Base-by-base conservation (phyloP, 2,797 vertebrate genomes). In the Eulemur rubriventer region DNA sequence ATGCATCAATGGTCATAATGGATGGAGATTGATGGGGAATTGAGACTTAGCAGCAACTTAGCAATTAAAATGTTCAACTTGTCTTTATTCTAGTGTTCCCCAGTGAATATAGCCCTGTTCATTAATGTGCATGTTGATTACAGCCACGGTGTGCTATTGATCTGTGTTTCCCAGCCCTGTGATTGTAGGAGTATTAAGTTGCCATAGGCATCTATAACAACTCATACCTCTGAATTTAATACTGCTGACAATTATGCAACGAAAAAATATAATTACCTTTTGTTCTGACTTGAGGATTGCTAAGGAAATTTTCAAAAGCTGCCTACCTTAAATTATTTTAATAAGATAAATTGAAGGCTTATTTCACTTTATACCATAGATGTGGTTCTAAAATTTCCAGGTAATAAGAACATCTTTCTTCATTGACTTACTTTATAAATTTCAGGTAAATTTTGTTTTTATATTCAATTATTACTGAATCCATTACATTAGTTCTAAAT, bases 61-160 rank as follows among this genome's bases (percentile, higher is more conserved):
- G 98, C 98, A 99, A 98, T 99, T 99, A 98, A 98, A 98, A 98
- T 98, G 97, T 98, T 98, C 98, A 98, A 97, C 97, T 95, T 85
- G 97, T 98, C 98, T 99, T 98, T 98, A 96, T 98, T 98, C 98
- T 96, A 96, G 92, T 93, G 86, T 98, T 99, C 98, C 98, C 98
- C 7, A 7, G 96, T 98, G 98, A 96, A 97, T 95, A 94, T 57
- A 94, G 95, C 95, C 97, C 97, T 98, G 96, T 98, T 99, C 98
- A 98, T 98, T 99, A 99, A 99, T 98, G 98, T 99, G 96, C 97
- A 98, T 98, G 98, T 98, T 99, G 98, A 99, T 99, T 98, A 98
- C 92, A 98, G 92, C 89, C 89, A 86, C 96, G 97, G 95, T 91
- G 75, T 97, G 98, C 97, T 98, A 99, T 98, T 84, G 98, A 99